Evolutionary conservation across 2,888 invertebrate genomes (phyloP).

Genomic region (Rotaria socialis): DNA sequence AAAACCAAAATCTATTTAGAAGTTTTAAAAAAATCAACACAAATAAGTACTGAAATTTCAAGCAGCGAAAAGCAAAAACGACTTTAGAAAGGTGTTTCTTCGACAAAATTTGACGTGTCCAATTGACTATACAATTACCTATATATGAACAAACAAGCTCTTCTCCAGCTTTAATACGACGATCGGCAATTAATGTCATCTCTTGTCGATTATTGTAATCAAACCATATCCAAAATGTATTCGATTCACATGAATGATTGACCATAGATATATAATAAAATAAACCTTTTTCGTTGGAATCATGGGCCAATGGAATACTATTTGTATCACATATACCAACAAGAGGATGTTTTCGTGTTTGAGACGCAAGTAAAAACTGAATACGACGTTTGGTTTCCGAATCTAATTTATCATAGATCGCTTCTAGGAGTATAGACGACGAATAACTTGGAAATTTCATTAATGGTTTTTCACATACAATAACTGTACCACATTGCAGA

Average conservation of each 20-base stretch:
- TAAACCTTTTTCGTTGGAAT: background rate
- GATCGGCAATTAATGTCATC: constrained; percentile 22
- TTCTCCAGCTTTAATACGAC: constrained; percentile 12
- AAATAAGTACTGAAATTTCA: too few relatives aligned
- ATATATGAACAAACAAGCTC: constrained; percentile 13
- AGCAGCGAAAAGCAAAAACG: too few relatives aligned
- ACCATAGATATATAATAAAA: constrained; percentile 26
- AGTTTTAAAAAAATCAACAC: too few relatives aligned
- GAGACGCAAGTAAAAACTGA: background rate
- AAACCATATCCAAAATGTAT: constrained; percentile 14
- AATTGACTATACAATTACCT: background rate
- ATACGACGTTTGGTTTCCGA: background rate
- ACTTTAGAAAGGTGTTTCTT: too few relatives aligned
- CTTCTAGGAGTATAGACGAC: background rate
- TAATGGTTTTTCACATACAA: constrained; percentile 13
- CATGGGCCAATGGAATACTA: background rate
- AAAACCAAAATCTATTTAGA: background rate
- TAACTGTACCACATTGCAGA: constrained; percentile 1
- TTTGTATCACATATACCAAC: constrained; percentile 11
- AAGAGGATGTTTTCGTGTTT: background rate
- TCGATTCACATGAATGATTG: constrained; percentile 4
- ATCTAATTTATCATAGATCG: background rate
- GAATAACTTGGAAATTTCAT: constrained; percentile 15
- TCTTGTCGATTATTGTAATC: constrained; percentile 8
- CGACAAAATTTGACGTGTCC: background rate